A percentile compares a stretch with the other conserved stretches of the same genome.
phyloP scores from a whole-genome alignment of 37 sponge, comb jelly and placozoan species.

The Spongia lamella region DNA sequence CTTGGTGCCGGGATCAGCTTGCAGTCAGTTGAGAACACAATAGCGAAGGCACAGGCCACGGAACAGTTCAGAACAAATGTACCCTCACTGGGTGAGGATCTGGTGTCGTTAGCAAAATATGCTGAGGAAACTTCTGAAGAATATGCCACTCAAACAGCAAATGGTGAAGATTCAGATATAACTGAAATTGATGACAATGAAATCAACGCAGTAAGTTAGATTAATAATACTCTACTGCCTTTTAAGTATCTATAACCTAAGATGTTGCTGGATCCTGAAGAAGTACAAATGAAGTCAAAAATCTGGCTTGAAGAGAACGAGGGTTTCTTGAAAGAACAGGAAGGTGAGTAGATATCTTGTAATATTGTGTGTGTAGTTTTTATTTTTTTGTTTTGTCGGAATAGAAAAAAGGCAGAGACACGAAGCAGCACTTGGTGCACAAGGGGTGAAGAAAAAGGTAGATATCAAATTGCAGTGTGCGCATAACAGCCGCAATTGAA shows the following conservation, averaged over 20 bases:
- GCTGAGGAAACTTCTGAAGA: conserved; percentile 22
- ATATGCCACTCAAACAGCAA: conserved; percentile 1
- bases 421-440: neutral
- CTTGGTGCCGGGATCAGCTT: conserved; percentile 36
- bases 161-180: conserved; percentile 30
- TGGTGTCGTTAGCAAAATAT: conserved; percentile 47
- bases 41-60: conserved; percentile 65
- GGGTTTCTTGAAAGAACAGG: conserved; percentile 78
- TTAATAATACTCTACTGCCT: neutral
- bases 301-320: conserved; percentile 90
- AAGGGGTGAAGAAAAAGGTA: conserved; percentile 27
- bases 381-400: neutral
- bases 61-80: conserved; percentile 42
- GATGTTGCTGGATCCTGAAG: conserved; percentile 85
- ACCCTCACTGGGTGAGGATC: conserved; percentile 26
- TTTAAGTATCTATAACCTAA: neutral
- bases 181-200: conserved; percentile 83
- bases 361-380: neutral
- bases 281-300: conserved; percentile 72
- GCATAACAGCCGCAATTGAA: too few species aligned
- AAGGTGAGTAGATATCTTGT: conserved; percentile 29
- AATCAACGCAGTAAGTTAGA: conserved; percentile 61
- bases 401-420: conserved; percentile 9
- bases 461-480: too few species aligned
- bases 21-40: conserved; percentile 71